These are phyloP conservation scores for Volucella inanis DNA, from an alignment of 2,888 invertebrate species.

Conservation along the genomic window DNA sequence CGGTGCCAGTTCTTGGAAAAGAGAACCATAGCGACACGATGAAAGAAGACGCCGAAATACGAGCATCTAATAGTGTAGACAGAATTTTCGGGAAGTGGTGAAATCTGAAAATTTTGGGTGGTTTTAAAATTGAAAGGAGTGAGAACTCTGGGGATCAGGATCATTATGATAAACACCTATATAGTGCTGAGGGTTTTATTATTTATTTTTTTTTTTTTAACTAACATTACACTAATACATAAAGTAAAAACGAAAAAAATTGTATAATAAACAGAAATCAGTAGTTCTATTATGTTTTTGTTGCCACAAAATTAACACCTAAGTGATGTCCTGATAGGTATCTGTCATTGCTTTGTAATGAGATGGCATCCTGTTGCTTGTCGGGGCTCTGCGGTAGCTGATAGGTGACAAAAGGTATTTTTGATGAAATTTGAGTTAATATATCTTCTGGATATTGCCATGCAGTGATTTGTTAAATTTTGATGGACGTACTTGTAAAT, in stretches of 20 bases:
- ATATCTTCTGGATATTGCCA: too few species aligned
- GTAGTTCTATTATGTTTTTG: slow-evolving; percentile 55
- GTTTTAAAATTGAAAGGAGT: slow-evolving; percentile 1
- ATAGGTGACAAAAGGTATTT: slow-evolving; percentile 1
- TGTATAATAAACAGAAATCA: slow-evolving; percentile 37
- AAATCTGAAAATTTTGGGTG: slow-evolving; percentile 41
- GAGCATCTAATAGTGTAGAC: slow-evolving; percentile 42
- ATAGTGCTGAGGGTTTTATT: background rate
- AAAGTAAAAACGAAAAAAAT: background rate
- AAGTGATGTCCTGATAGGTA: slow-evolving; percentile 66
- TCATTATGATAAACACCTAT: slow-evolving; percentile 15
- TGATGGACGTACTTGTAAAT: too few species aligned
- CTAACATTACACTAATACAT: slow-evolving; percentile 24
- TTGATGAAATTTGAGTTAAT: slow-evolving; percentile 22
- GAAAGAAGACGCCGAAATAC: slow-evolving; percentile 8
- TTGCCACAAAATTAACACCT: slow-evolving; percentile 69
- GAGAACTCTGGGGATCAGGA: slow-evolving; percentile 46
- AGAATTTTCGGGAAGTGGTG: slow-evolving; percentile 60
- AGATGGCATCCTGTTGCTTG: slow-evolving; percentile 62
- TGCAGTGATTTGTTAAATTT: too few species aligned
- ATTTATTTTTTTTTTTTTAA: slow-evolving; percentile 12
- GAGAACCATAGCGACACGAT: background rate
- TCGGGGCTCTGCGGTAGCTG: background rate
- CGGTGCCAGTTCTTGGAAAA: background rate
- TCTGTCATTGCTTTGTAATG: slow-evolving; percentile 67